A percentile compares a stretch with the other conserved stretches of the same genome.
phyloP scores from a whole-genome alignment of 2,888 invertebrate genomes.

The Clistopyga incitator region DNA sequence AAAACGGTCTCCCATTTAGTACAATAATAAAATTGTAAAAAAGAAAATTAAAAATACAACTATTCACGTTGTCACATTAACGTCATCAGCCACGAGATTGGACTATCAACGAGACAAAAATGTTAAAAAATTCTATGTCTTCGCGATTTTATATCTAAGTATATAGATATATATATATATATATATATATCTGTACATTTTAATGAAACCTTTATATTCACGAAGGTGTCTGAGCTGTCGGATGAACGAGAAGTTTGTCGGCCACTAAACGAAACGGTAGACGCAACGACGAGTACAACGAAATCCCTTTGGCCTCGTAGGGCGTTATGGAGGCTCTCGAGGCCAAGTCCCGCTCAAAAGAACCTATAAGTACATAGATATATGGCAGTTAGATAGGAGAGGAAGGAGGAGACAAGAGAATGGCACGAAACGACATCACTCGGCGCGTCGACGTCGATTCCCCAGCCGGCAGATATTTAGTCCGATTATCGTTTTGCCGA shows the following conservation, averaged over 20 bases:
- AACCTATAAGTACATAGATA: not conserved
- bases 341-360: constrained; percentile 42
- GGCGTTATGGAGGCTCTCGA: constrained; percentile 59
- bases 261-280: constrained; percentile 58
- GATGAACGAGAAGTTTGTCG: constrained; percentile 47
- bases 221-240: constrained; percentile 48
- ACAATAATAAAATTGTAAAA: not conserved
- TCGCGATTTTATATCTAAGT: too few relatives aligned
- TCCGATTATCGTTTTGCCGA: constrained; percentile 75
- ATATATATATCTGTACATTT: too few relatives aligned
- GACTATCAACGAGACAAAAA: not conserved
- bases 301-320: constrained; percentile 62
- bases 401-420: not conserved
- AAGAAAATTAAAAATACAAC: not conserved
- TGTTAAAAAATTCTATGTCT: not conserved
- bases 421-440: constrained; percentile 55
- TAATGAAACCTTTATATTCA: constrained; percentile 27
- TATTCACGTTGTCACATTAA: not conserved
- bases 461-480: constrained; percentile 67
- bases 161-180: not conserved
- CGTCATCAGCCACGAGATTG: not conserved
- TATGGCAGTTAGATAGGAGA: not conserved
- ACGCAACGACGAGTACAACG: constrained; percentile 42
- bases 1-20: not conserved
- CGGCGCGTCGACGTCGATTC: constrained; percentile 57